Evolutionary conservation across 2,113 vertebrate genomes (phyloP).

Genomic region (Nothocercus nigrocapillus): DNA sequence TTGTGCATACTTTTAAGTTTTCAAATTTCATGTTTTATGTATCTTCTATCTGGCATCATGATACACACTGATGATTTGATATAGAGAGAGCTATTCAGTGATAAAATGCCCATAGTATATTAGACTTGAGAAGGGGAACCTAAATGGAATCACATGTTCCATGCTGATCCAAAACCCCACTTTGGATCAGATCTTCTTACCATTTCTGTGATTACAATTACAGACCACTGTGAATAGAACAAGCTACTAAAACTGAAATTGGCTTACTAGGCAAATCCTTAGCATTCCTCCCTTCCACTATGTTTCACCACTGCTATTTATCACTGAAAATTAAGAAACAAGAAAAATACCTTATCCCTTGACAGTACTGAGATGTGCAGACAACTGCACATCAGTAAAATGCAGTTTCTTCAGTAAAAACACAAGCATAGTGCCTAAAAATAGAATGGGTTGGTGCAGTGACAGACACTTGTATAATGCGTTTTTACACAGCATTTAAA

Average conservation of each 20-base stretch:
- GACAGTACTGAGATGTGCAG: neutral
- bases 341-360: neutral
- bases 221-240: neutral
- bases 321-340: neutral
- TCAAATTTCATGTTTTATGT: neutral
- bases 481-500: neutral
- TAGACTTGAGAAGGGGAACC: neutral
- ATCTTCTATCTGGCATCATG: neutral
- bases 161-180: neutral
- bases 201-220: neutral
- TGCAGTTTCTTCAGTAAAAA: neutral
- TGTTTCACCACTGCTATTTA: neutral
- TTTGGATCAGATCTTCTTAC: neutral
- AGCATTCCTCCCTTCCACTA: neutral
- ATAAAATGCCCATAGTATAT: neutral
- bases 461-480: neutral
- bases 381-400: too few relatives aligned
- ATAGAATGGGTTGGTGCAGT: neutral
- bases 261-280: neutral
- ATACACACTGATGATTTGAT: neutral
- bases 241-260: neutral
- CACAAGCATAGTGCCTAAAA: neutral
- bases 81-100: neutral
- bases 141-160: neutral
- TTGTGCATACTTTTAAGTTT: neutral